Percentiles rank a stretch among this genome's conserved stretches.
phyloP scores from a whole-genome alignment of 1,140 invertebrate genomes.

The Aphaenogaster floridana region DNA sequence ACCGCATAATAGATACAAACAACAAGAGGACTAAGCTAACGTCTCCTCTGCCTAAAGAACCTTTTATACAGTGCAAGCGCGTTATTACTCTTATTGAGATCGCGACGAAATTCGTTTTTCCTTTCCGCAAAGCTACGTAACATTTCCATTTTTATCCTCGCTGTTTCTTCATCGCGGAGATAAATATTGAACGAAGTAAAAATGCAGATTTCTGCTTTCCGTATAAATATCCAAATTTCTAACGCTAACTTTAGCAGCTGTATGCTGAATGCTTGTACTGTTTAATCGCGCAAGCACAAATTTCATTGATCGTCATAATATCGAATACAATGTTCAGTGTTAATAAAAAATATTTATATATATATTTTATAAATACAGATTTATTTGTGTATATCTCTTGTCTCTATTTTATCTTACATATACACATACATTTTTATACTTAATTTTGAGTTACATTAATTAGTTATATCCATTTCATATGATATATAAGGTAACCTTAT shows the following conservation, averaged over 20 bases:
- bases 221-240: neutral
- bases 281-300: neutral
- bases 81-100: neutral
- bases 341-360: neutral
- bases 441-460: neutral
- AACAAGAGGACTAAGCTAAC: neutral
- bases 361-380: neutral
- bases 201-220: neutral
- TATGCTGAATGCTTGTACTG: neutral
- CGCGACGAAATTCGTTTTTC: neutral
- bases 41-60: neutral
- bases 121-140: neutral
- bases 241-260: neutral
- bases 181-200: neutral
- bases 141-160: neutral
- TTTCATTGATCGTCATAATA: neutral
- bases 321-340: neutral
- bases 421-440: neutral
- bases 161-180: neutral
- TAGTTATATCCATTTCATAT: neutral
- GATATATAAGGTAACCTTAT: neutral
- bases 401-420: no score
- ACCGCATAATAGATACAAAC: conserved; percentile 75
- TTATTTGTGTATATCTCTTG: neutral
- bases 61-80: conserved; percentile 16